Base-by-base conservation (phyloP, 2,797 vertebrate species). In the Oceanodroma leucorhoa region DNA sequence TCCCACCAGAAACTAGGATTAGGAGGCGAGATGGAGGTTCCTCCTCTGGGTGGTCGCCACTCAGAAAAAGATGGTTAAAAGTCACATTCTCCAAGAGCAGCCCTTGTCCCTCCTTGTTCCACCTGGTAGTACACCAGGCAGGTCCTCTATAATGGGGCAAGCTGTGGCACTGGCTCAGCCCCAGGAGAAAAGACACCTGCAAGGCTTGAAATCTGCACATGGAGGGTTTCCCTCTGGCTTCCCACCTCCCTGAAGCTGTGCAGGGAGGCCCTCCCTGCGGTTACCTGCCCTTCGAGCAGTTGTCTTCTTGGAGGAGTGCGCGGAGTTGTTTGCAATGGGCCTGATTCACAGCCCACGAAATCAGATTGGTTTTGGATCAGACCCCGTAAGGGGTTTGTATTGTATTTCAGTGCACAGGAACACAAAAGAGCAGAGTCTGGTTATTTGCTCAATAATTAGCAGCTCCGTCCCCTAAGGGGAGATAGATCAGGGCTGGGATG, bases 371-470 rank as follows among this genome's bases (percentile, higher is more conserved):
- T 94, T 95, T 83, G 91, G 86, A 93, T 87, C 65, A 78, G 61
- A 76, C 46, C 14, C 69, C 0, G 0, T 61, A 48, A 81, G 76
- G 69, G 36, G 21, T 71, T 94, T 94, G 36, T 66, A 24, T 92
- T 90, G 40, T 84, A 9, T 83, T 93, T 89, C 64, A 34, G 70
- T 0, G 1, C 53, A 41, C 38, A 34, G 82, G 50, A 95, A 78
- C 89, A 92, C 84, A 92, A 87, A 96, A 87, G 88, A 94, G 77
- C 41, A 53, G 48, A 91, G 86, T 57, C 70, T 84, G 83, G 73
- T 95, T 94, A 85, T 94, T 94, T 96, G 95, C 80, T 84, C 83
- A 30, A 41, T 94, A 95, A 96, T 94, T 96, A 95, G 87, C 70
- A 84, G 64, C 3, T 27, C 53, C 2, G 5, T 80, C 51, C 86